phyloP scores from a whole-genome alignment of 2,888 invertebrate genomes.

The Baronia brevicornis region DNA sequence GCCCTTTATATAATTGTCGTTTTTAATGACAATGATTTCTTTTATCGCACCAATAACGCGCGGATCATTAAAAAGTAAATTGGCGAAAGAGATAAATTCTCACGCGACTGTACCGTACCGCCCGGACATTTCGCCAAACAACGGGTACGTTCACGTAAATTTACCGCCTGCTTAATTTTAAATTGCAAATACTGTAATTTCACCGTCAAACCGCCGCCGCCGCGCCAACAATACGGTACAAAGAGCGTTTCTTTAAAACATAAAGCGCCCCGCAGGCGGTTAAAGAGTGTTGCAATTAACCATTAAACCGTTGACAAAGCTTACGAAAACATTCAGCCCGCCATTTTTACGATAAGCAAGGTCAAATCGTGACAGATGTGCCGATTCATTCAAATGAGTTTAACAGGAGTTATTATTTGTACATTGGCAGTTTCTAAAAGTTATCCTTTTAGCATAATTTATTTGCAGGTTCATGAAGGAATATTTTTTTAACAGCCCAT shows the following conservation, averaged over 20 bases:
- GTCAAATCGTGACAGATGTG: slow-evolving; percentile 2
- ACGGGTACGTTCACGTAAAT: slow-evolving; percentile 46
- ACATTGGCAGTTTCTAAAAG: no score
- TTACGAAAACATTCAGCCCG: no score
- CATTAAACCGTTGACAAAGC: neutral
- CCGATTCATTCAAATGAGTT: neutral
- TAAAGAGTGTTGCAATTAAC: slow-evolving; percentile 5
- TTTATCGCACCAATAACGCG: neutral
- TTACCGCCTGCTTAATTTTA: slow-evolving; percentile 49
- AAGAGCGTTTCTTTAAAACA: slow-evolving; percentile 14
- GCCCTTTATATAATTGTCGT: no score
- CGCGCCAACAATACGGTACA: slow-evolving; percentile 30
- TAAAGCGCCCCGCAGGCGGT: slow-evolving; percentile 14
- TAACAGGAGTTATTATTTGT: no score
- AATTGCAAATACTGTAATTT: slow-evolving; percentile 49
- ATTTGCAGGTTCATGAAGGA: no score
- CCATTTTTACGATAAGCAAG: slow-evolving; percentile 1
- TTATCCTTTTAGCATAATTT: no score
- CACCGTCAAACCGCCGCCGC: slow-evolving; percentile 30
- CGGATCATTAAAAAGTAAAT: slow-evolving; percentile 15
- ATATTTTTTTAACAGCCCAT: no score
- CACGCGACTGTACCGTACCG: slow-evolving; percentile 20
- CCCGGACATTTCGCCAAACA: slow-evolving; percentile 33
- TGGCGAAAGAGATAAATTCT: slow-evolving; percentile 35
- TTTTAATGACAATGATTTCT: no score